phyloP scores from a whole-genome alignment of 2,888 invertebrate species.

The Psylliodes chrysocephalus region DNA sequence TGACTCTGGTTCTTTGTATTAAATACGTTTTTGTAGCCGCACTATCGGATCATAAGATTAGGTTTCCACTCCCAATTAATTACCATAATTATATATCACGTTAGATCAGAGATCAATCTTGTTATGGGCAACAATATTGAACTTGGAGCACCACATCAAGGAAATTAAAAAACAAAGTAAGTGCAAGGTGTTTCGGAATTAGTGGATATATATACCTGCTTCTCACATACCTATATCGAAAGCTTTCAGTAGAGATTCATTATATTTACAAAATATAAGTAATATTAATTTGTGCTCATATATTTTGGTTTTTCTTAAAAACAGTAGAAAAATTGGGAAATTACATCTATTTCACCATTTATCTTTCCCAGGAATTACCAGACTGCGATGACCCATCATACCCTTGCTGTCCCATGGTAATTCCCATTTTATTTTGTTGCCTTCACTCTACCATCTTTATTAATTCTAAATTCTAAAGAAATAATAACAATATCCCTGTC shows the following conservation, averaged over 20 bases:
- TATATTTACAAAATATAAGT: no score
- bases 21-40: constrained; percentile 26
- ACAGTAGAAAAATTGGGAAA: no score
- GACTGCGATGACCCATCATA: no score
- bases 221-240: constrained; percentile 6
- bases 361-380: no score
- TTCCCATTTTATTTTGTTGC: no score
- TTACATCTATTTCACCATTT: no score
- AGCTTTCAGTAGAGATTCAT: background rate
- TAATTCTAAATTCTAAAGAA: no score
- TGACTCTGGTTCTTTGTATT: constrained; percentile 14
- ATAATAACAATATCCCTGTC: no score
- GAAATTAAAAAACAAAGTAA: constrained; percentile 9
- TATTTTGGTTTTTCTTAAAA: no score
- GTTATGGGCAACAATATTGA: constrained; percentile 29
- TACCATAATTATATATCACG: constrained; percentile 39
- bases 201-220: constrained; percentile 7
- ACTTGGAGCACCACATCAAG: constrained; percentile 6
- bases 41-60: constrained; percentile 35
- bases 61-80: constrained; percentile 41
- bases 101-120: constrained; percentile 32
- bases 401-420: no score
- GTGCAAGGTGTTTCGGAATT: constrained; percentile 6
- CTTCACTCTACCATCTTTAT: no score
- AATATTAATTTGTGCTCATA: no score